Evolutionary conservation across 2,797 vertebrate genomes (phyloP).

Genomic region (Nasua narica): DNA sequence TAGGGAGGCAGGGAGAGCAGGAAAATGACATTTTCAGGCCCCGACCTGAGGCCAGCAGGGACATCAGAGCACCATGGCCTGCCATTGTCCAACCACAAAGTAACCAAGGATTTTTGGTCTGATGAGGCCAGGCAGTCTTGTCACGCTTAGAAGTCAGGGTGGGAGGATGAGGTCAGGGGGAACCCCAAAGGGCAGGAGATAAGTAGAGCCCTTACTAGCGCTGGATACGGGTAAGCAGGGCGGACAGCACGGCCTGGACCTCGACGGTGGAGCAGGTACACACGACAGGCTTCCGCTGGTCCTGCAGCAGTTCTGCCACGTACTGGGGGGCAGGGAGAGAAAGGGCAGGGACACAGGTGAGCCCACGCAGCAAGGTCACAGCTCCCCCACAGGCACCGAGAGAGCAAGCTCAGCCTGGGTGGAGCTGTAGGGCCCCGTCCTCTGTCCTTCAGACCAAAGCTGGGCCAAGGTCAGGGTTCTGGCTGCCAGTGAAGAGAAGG

Average conservation of each 20-base stretch:
- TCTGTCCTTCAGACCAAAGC: background rate
- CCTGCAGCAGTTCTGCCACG: constrained; percentile 93
- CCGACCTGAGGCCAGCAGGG: background rate
- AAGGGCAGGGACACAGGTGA: background rate
- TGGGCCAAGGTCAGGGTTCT: background rate
- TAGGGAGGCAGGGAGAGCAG: background rate
- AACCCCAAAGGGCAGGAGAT: background rate
- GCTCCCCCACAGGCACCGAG: background rate
- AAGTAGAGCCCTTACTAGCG: constrained; percentile 91
- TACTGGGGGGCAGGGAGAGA: constrained; percentile 83
- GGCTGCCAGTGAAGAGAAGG: background rate
- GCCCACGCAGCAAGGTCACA: background rate
- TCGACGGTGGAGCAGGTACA: constrained; percentile 94
- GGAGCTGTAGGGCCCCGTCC: background rate
- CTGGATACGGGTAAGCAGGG: constrained; percentile 96
- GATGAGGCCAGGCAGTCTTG: background rate
- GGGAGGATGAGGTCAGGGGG: background rate
- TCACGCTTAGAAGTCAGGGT: background rate
- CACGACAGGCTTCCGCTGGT: constrained; percentile 93
- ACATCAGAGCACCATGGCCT: background rate
- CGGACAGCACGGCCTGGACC: constrained; percentile 95
- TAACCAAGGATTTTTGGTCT: background rate
- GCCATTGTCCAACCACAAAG: background rate
- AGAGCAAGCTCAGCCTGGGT: background rate
- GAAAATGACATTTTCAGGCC: background rate